These are phyloP conservation scores for Guaruba guarouba DNA, from an alignment of 2,113 vertebrate genomes.

Conservation along the genomic window DNA sequence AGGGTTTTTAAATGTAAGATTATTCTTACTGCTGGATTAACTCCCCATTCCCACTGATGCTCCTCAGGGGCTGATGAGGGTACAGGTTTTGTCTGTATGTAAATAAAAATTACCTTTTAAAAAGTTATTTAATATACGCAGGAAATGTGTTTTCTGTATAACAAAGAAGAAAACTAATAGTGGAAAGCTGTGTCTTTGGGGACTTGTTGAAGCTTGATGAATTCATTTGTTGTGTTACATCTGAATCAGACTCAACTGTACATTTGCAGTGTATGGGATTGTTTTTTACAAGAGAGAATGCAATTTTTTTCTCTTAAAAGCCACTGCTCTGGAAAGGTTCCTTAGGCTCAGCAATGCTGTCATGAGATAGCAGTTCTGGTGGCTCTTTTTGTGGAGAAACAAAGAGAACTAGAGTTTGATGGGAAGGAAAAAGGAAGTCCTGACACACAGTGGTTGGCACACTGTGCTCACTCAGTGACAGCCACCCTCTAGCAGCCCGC, in stretches of 20 bases:
- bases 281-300: neutral
- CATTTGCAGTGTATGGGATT: neutral
- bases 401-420: neutral
- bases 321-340: neutral
- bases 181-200: neutral
- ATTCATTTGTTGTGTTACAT: neutral
- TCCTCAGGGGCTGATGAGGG: neutral
- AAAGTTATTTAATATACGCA: constrained; percentile 15
- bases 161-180: neutral
- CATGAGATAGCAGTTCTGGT: neutral
- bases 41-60: neutral
- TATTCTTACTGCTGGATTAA: neutral
- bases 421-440: neutral
- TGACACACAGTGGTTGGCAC: neutral
- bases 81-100: constrained; percentile 38
- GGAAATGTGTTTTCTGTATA: neutral
- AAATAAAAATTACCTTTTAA: constrained; percentile 46
- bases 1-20: neutral
- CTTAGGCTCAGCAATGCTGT: neutral
- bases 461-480: neutral
- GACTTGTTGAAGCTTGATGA: neutral
- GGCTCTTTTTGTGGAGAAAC: neutral
- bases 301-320: neutral
- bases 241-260: neutral
- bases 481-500: neutral